These are phyloP conservation scores for Pseudococcus viburni DNA, from an alignment of 2,888 invertebrate species.

Conservation along the genomic window DNA sequence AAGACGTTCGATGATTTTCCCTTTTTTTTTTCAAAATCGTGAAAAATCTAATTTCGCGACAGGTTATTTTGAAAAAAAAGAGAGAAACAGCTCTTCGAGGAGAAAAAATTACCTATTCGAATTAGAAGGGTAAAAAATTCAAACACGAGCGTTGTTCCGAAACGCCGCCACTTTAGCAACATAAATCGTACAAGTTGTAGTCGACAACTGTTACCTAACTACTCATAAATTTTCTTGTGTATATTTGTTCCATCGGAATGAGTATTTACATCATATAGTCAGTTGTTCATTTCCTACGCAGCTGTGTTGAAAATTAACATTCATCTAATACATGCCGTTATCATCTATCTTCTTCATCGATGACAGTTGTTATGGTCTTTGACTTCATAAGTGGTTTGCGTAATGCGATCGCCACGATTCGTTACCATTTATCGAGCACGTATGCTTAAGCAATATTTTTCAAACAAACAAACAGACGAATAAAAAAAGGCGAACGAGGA, in stretches of 20 bases:
- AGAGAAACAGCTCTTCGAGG: not conserved
- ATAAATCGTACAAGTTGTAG: constrained; percentile 52
- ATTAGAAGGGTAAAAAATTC: not conserved
- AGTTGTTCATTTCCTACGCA: constrained; percentile 39
- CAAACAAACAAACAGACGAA: not conserved
- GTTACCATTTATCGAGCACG: constrained; percentile 29
- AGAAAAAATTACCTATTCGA: constrained; percentile 12
- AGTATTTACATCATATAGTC: constrained; percentile 48
- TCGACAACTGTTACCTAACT: constrained; percentile 26
- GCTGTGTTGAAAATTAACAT: constrained; percentile 52
- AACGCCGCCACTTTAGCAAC: constrained; percentile 12
- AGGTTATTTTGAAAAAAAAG: not conserved
- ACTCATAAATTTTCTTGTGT: constrained; percentile 37
- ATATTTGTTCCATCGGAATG: constrained; percentile 48
- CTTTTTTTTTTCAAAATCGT: not conserved
- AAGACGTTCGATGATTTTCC: not conserved
- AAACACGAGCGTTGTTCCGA: not conserved
- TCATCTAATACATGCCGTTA: constrained; percentile 34
- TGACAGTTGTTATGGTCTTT: constrained; percentile 45
- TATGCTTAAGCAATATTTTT: constrained; percentile 6
- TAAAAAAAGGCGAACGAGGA: not conserved
- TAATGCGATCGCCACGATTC: constrained; percentile 41
- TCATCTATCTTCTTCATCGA: constrained; percentile 45
- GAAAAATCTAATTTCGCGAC: not conserved
- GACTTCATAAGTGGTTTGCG: constrained; percentile 48